A percentile compares a stretch with the other conserved stretches of the same genome.
These are phyloP conservation scores for Myrmophylax atrothorax DNA, from an alignment of 2,113 vertebrate species.

Conservation along the genomic window DNA sequence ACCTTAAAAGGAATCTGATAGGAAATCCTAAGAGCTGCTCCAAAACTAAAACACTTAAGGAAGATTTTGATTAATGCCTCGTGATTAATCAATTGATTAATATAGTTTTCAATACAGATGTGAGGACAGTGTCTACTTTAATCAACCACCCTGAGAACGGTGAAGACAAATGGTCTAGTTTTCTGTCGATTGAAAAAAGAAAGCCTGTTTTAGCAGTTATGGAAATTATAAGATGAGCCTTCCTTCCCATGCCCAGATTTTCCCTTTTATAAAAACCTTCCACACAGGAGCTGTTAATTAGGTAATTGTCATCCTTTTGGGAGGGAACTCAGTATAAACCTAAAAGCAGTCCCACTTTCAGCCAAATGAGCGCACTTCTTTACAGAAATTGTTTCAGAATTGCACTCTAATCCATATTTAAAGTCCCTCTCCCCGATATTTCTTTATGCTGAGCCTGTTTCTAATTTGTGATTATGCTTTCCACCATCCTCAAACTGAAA, in stretches of 20 bases:
- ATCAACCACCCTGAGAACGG: constrained; percentile 88
- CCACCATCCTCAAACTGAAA: constrained; percentile 89
- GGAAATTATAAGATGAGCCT: constrained; percentile 74
- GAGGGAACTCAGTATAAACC: constrained; percentile 70
- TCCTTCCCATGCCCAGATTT: constrained; percentile 68
- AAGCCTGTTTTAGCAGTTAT: constrained; percentile 74
- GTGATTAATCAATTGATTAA: constrained; percentile 99
- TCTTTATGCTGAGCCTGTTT: constrained; percentile 76
- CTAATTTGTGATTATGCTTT: constrained; percentile 86
- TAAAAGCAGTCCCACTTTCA: constrained; percentile 52
- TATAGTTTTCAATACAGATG: constrained; percentile 95
- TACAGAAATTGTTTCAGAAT: constrained; percentile 73
- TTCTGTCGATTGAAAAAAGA: constrained; percentile 68
- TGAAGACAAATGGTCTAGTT: constrained; percentile 88
- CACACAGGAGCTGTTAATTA: constrained; percentile 73
- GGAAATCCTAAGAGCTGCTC: constrained; percentile 83
- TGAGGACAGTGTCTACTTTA: constrained; percentile 96
- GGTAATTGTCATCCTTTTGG: constrained; percentile 75
- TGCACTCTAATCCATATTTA: constrained; percentile 72
- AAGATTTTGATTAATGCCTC: constrained; percentile 90
- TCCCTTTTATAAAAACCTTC: constrained; percentile 71
- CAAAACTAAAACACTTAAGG: constrained; percentile 85
- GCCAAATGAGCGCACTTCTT: constrained; percentile 59
- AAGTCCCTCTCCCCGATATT: constrained; percentile 70
- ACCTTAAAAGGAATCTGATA: constrained; percentile 88